Percentiles rank a stretch among this genome's conserved stretches.
Conservation (phyloP, 2,113 vertebrate species). For the Stigmatopora argus region DNA sequence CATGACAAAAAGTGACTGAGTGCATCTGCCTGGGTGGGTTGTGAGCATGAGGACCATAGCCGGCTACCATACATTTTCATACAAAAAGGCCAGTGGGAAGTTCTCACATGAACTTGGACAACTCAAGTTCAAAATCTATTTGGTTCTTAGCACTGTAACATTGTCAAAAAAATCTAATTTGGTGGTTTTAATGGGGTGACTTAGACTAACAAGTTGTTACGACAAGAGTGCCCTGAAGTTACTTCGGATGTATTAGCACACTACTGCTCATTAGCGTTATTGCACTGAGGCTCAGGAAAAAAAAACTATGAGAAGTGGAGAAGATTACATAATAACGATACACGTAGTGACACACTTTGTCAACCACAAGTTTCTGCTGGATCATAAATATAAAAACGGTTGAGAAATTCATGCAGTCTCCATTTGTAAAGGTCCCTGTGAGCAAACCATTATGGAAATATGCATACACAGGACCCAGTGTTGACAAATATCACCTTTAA, state of each 20-base stretch:
- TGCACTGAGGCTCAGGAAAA: constrained; percentile 59
- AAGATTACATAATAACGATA: constrained; percentile 75
- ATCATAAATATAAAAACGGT: constrained; percentile 1
- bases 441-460: constrained; percentile 44
- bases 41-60: background rate
- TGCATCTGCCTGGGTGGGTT: background rate
- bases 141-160: constrained; percentile 40
- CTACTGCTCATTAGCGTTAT: constrained; percentile 70
- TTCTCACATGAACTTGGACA: constrained; percentile 23
- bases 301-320: constrained; percentile 46
- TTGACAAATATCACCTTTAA: constrained; percentile 15
- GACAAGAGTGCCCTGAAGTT: constrained; percentile 66
- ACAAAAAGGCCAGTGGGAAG: background rate
- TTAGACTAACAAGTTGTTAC: constrained; percentile 66
- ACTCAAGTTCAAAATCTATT: constrained; percentile 48
- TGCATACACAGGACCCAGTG: background rate
- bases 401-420: constrained; percentile 38
- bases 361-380: constrained; percentile 8
- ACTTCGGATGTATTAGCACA: constrained; percentile 59
- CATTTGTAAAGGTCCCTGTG: constrained; percentile 37
- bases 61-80: background rate
- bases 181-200: constrained; percentile 69
- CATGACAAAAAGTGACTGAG: constrained; percentile 32
- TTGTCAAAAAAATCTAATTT: constrained; percentile 47
- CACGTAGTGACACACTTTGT: constrained; percentile 66